phyloP scores from a whole-genome alignment of 2,888 invertebrate genomes.

The Drosophila maculinotata region DNA sequence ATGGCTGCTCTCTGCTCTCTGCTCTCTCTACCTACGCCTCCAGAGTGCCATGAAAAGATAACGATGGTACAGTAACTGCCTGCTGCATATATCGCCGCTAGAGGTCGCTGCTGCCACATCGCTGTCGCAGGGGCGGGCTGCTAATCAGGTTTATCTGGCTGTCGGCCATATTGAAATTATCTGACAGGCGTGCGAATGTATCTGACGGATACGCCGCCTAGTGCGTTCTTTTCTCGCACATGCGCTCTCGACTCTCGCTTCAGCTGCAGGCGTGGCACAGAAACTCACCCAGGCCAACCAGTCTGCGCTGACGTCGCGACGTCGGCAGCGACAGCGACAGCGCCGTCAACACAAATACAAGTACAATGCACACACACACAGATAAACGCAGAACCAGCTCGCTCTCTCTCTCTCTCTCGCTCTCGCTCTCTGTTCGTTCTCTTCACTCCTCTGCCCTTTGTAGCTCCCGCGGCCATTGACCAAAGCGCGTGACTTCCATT shows the following conservation, averaged over 20 bases:
- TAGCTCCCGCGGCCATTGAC: constrained; percentile 32
- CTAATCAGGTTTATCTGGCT: constrained; percentile 59
- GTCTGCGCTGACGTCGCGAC: constrained; percentile 37
- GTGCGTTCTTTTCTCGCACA: constrained; percentile 72
- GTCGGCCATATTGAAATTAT: constrained; percentile 83
- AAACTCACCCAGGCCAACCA: constrained; percentile 47
- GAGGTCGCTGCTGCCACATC: constrained; percentile 74
- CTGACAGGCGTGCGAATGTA: constrained; percentile 50
- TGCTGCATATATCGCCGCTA: constrained; percentile 56
- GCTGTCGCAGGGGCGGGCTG: constrained; percentile 29
- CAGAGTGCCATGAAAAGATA: constrained; percentile 59
- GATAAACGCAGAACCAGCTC: constrained; percentile 30
- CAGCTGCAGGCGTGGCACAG: constrained; percentile 70
- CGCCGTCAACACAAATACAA: constrained; percentile 57
- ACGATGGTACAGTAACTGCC: constrained; percentile 24
- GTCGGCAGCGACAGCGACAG: constrained; percentile 42
- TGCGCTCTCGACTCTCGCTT: constrained; percentile 51
- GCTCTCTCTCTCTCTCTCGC: background rate
- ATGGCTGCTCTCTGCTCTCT: constrained; percentile 6
- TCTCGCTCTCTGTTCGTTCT: background rate
- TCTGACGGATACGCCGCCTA: constrained; percentile 45
- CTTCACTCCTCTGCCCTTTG: background rate
- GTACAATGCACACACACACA: constrained; percentile 18
- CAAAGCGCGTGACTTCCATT: constrained; percentile 73
- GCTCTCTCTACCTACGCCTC: constrained; percentile 22